Evolutionary conservation across 2,888 invertebrate genomes (phyloP).

Genomic region (Mantis religiosa): DNA sequence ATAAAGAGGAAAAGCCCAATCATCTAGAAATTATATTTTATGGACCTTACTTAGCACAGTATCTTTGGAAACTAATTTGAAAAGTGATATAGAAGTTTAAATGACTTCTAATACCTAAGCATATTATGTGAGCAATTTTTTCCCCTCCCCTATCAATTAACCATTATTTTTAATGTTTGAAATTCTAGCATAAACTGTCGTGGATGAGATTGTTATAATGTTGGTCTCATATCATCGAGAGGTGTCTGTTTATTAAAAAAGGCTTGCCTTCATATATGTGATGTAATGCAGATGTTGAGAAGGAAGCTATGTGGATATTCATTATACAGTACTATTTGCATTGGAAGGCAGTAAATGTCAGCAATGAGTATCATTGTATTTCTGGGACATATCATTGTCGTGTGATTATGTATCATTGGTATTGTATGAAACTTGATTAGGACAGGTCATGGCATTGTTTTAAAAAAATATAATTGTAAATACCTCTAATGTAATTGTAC

Average conservation of each 20-base stretch:
- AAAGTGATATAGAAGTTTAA: not conserved
- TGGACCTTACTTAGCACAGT: not conserved
- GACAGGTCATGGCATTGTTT: not conserved
- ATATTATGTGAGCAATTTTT: not conserved
- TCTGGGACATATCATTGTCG: slow-evolving; percentile 25
- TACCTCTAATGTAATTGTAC: slow-evolving; percentile 10
- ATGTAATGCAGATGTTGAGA: slow-evolving; percentile 2
- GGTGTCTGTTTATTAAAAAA: slow-evolving; percentile 1
- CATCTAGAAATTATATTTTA: not conserved
- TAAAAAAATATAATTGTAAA: slow-evolving; percentile 1
- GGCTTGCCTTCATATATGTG: slow-evolving; percentile 8
- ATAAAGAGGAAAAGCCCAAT: too few relatives aligned
- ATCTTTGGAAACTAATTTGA: not conserved
- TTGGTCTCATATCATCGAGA: slow-evolving; percentile 10
- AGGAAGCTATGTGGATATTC: not conserved
- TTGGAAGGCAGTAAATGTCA: slow-evolving; percentile 7
- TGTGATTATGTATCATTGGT: slow-evolving; percentile 24
- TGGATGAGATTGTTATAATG: slow-evolving; percentile 1
- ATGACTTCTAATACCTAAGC: not conserved
- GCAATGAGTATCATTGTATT: slow-evolving; percentile 14
- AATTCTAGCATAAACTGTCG: not conserved
- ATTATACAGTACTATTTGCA: not conserved
- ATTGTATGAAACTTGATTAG: slow-evolving; percentile 20
- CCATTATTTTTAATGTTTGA: not conserved
- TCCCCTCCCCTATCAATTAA: not conserved